Percentiles rank a stretch among this genome's conserved stretches.
Evolutionary conservation across 2,888 invertebrate genomes (phyloP).

Genomic region (Ctena decussata): DNA sequence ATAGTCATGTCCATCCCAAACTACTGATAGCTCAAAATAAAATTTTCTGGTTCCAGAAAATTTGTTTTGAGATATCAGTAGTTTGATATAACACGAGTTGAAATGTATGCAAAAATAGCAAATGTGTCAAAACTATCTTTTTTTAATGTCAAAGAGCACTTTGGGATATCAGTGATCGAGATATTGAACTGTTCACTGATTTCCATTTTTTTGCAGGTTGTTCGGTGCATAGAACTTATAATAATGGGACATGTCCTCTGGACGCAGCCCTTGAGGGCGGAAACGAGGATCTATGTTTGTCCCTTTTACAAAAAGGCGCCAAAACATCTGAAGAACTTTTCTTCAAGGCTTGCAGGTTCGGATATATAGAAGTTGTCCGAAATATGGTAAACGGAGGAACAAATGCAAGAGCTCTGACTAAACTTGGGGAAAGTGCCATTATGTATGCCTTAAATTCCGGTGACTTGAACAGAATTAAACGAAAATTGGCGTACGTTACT

Average conservation of each 20-base stretch:
- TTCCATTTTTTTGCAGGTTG: background rate
- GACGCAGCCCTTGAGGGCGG: background rate
- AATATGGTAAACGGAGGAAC: background rate
- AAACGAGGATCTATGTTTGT: background rate
- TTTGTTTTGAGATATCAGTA: no score
- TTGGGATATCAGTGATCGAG: no score
- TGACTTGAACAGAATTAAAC: background rate
- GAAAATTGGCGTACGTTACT: background rate
- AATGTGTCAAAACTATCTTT: no score
- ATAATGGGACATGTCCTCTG: background rate
- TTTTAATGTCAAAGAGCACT: no score
- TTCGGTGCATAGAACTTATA: background rate
- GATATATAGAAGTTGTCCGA: background rate
- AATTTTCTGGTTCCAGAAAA: no score
- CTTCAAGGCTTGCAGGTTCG: background rate
- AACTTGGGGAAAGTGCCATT: background rate
- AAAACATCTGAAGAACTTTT: background rate
- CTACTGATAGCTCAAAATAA: no score
- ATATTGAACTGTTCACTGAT: no score
- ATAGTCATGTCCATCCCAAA: no score
- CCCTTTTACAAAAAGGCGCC: background rate
- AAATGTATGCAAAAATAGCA: no score
- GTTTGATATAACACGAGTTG: no score
- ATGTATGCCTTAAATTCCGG: background rate
- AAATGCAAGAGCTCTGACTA: background rate